Percentiles rank a stretch among this genome's conserved stretches.
phyloP scores from a whole-genome alignment of 1,140 invertebrate species.

The Leptinotarsa texana region DNA sequence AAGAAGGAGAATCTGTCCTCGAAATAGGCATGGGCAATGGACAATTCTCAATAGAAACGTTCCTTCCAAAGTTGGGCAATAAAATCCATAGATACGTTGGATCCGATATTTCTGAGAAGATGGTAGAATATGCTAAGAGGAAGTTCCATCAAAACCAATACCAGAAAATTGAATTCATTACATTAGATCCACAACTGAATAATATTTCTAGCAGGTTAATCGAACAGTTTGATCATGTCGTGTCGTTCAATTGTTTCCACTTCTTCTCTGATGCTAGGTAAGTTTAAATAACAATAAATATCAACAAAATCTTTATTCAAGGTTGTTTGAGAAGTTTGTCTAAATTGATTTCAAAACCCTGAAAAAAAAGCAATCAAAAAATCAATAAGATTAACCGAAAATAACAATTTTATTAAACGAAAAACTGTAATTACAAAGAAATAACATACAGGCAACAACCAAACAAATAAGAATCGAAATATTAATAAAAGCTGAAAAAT shows the following conservation, averaged over 20 bases:
- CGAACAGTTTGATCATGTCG: background rate
- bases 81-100: background rate
- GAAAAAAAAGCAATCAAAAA: too few species aligned
- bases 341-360: too few species aligned
- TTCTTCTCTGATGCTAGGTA: background rate
- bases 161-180: background rate
- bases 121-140: background rate
- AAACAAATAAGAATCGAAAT: too few species aligned
- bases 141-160: background rate
- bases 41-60: background rate
- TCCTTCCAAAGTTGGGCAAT: background rate
- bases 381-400: too few species aligned
- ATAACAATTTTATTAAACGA: too few species aligned
- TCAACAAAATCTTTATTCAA: too few species aligned
- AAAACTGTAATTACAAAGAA: too few species aligned
- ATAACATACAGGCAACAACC: too few species aligned
- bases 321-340: too few species aligned
- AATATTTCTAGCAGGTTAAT: background rate
- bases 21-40: background rate
- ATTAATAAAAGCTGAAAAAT: too few species aligned
- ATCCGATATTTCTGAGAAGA: background rate
- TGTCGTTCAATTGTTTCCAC: background rate
- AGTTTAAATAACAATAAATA: background rate
- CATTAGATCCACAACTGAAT: background rate
- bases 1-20: background rate